A percentile compares a stretch with the other conserved stretches of the same genome.
These are phyloP conservation scores for Caenorhabditis uteleia DNA, from an alignment of 2,888 invertebrate species.

Conservation along the genomic window DNA sequence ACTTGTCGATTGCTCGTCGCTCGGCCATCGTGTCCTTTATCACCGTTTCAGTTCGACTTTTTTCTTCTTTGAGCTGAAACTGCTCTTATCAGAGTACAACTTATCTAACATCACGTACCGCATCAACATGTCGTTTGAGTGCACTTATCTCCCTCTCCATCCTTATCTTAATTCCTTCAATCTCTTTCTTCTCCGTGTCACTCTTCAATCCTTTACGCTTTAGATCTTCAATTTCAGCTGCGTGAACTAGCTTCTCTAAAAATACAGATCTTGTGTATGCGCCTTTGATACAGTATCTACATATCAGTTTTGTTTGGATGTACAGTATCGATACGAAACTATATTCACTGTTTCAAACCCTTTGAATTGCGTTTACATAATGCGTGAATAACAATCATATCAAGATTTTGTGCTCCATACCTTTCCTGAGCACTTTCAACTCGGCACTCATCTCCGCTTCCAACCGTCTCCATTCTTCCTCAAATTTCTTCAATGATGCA, in stretches of 20 bases:
- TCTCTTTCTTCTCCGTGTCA: constrained; percentile 51
- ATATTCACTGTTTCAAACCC: no score
- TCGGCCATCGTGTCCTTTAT: constrained; percentile 56
- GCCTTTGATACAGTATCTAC: no score
- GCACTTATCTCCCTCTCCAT: constrained; percentile 53
- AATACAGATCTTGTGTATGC: no score
- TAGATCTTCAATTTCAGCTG: constrained; percentile 52
- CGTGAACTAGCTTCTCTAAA: constrained; percentile 48
- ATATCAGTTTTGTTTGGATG: no score
- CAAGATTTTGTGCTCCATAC: no score
- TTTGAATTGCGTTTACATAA: no score
- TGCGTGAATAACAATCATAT: no score
- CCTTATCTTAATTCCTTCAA: constrained; percentile 41
- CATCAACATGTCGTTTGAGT: constrained; percentile 50
- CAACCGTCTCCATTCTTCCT: constrained; percentile 45
- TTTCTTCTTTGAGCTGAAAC: constrained; percentile 61
- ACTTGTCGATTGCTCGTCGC: constrained; percentile 58
- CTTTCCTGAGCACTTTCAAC: constrained; percentile 47
- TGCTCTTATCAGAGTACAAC: no score
- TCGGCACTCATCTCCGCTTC: constrained; percentile 55
- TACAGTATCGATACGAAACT: no score
- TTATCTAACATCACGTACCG: no score
- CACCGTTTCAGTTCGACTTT: constrained; percentile 50
- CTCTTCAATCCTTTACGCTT: constrained; percentile 25
- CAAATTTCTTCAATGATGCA: constrained; percentile 35